Evolutionary conservation across 2,888 invertebrate species (phyloP).

Genomic region (Brachypterus glaber): DNA sequence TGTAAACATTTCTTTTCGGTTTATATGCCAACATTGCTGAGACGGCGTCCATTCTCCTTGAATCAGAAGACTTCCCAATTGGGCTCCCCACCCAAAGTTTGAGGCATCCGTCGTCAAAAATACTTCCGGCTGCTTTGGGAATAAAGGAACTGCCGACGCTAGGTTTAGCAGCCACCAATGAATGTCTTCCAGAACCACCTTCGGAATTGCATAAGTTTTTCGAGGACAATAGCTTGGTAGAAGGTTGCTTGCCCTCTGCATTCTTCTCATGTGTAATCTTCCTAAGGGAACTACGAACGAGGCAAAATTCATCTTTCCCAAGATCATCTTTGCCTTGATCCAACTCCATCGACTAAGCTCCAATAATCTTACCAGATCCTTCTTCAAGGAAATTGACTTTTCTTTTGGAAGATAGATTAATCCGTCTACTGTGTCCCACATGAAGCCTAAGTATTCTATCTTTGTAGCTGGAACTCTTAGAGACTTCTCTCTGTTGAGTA

Average conservation of each 20-base stretch:
- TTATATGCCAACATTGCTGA: constrained; percentile 19
- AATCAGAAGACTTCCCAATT: constrained; percentile 6
- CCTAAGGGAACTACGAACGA: constrained; percentile 14
- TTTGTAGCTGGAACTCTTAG: background rate
- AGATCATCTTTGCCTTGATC: constrained; percentile 4
- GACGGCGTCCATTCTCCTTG: constrained; percentile 9
- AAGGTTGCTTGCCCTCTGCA: constrained; percentile 1
- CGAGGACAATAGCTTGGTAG: background rate
- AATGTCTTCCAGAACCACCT: constrained; percentile 6
- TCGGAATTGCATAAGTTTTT: background rate
- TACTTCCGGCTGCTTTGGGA: constrained; percentile 11
- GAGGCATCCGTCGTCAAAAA: constrained; percentile 20
- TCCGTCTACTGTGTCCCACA: constrained; percentile 13
- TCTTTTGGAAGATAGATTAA: constrained; percentile 5
- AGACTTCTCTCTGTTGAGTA: constrained; percentile 13
- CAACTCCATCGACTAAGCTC: constrained; percentile 6
- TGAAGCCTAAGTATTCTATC: constrained; percentile 12
- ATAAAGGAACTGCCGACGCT: constrained; percentile 9
- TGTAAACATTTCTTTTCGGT: constrained; percentile 17
- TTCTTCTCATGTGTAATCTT: constrained; percentile 12
- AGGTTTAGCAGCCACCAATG: constrained; percentile 17
- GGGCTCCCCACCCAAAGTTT: constrained; percentile 18
- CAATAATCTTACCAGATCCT: constrained; percentile 4
- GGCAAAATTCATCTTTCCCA: constrained; percentile 14
- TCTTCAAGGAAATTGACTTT: constrained; percentile 7